A percentile compares a stretch with the other conserved stretches of the same genome.
phyloP scores from a whole-genome alignment of 2,113 vertebrate genomes.

The Macroglossus sobrinus region DNA sequence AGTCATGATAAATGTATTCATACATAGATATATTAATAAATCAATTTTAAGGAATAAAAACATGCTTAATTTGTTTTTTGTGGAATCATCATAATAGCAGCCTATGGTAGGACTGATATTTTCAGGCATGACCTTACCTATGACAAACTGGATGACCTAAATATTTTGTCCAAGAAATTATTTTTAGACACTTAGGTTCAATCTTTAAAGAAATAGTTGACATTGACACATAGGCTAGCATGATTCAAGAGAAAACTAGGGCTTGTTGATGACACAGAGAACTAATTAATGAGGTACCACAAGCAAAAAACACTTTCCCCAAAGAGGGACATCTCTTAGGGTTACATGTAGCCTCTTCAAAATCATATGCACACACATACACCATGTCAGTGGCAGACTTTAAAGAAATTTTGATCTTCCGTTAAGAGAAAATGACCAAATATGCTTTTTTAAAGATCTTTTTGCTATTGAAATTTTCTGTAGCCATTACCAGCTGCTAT shows the following conservation, averaged over 20 bases:
- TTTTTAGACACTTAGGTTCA: not conserved
- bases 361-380: not conserved
- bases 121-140: not conserved
- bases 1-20: not conserved
- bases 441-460: not conserved
- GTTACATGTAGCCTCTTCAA: not conserved
- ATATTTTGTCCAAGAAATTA: not conserved
- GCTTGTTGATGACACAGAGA: not conserved
- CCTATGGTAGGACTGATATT: not conserved
- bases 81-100: not conserved
- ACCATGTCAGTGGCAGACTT: not conserved
- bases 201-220: not conserved
- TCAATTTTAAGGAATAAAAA: not conserved
- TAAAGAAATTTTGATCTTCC: not conserved
- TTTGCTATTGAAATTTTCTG: not conserved
- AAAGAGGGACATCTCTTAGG: not conserved
- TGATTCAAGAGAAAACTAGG: not conserved
- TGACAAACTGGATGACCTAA: not conserved
- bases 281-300: not conserved
- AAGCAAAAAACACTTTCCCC: not conserved
- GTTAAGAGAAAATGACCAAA: not conserved
- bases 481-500: not conserved
- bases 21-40: not conserved
- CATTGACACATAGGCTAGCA: not conserved
- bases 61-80: not conserved